Evolutionary conservation across 2,797 vertebrate species (phyloP), one percentile per base, ranked within the genome.

Genomic region (Neopelma chrysocephalum): DNA sequence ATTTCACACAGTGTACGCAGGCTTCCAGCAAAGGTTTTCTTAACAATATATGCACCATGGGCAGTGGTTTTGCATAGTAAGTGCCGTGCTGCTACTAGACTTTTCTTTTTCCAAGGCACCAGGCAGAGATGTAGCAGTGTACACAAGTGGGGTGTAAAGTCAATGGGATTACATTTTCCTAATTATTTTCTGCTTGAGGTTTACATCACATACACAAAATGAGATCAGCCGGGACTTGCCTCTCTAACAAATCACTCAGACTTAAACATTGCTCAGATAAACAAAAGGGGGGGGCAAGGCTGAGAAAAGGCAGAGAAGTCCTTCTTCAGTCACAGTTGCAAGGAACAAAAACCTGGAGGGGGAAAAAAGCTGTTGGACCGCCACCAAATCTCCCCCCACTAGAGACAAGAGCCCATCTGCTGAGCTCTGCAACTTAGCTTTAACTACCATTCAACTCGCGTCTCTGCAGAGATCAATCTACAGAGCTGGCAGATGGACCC

Each of bases 321-420:
- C 97, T 98, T 97, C 98, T 98, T 98, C 98, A 95, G 88, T 96
- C 98, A 97, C 97, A 97, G 97, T 98, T 97, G 97, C 97, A 97
- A 98, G 98, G 97, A 97, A 98, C 97, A 98, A 98, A 98, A 98
- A 98, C 97, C 98, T 98, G 96, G 97, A 98, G 98, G 98, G 98
- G 98, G 94, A 97, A 97, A 97, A 98, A 98, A 98, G 97, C 96
- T 98, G 98, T 97, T 98, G 98, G 98, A 98, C 97, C 90, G 97
- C 98, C 98, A 98, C 98, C 98, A 98, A 98, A 97, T 98, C 97
- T 98, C 96, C 97, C 96, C 97, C 98, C 98, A 98, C 98, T 96
- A 97, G 98, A 98, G 98, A 98, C 97, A 70, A 94, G 97, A 97
- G 98, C 98, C 98, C 98, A 99, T 99, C 98, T 99, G 98, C 98